These are phyloP conservation scores for Crotalus helleri DNA, from an alignment of 2,113 vertebrate genomes.

Conservation along the genomic window DNA sequence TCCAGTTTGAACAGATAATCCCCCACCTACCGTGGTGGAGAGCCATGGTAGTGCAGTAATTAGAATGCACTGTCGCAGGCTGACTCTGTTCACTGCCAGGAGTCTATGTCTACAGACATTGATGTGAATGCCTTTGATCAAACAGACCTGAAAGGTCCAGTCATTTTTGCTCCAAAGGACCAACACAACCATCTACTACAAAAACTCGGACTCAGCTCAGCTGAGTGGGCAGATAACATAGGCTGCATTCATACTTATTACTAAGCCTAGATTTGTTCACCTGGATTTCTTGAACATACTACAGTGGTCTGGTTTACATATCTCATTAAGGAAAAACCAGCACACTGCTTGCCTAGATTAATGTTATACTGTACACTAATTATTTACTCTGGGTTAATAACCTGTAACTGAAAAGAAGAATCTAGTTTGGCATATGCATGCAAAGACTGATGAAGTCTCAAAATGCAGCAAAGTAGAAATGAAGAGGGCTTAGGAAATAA, in stretches of 20 bases:
- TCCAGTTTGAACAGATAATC: neutral
- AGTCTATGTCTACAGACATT: neutral
- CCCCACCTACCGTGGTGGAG: neutral
- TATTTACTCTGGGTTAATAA: neutral
- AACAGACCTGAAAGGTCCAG: neutral
- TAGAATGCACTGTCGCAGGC: neutral
- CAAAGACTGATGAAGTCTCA: neutral
- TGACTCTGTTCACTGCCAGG: neutral
- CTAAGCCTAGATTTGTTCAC: neutral
- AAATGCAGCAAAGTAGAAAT: neutral
- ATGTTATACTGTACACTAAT: neutral
- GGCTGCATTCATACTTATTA: neutral
- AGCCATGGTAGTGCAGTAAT: neutral
- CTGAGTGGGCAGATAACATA: neutral
- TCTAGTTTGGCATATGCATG: neutral
- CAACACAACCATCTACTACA: neutral
- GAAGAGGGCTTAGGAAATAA: neutral
- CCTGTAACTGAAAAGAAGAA: neutral
- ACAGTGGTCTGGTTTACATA: neutral
- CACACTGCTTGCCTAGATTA: neutral
- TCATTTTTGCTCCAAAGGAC: neutral
- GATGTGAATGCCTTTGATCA: neutral
- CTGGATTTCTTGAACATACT: neutral
- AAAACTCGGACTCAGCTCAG: neutral
- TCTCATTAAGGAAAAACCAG: neutral